These are phyloP conservation scores for Leptatherina wallacei DNA, from an alignment of 2,797 vertebrate genomes.

Conservation along the genomic window DNA sequence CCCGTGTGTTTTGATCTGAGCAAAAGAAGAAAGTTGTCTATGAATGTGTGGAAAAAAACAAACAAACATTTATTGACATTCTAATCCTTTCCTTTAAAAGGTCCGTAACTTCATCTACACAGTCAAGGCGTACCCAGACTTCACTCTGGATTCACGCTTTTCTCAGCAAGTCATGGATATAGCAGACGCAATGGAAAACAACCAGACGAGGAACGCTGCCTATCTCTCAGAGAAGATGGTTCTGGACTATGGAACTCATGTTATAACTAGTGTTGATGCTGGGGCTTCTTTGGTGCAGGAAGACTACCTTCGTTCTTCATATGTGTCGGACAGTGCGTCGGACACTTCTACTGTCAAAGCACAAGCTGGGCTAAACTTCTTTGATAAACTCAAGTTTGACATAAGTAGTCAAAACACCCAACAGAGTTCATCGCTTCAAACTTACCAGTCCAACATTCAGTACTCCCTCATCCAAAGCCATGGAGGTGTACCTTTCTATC, in stretches of 20 bases:
- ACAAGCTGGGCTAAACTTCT: constrained; percentile 83
- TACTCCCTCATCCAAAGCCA: constrained; percentile 87
- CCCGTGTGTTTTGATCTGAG: neutral
- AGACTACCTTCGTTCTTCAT: constrained; percentile 86
- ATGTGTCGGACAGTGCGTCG: constrained; percentile 76
- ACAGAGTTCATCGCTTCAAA: constrained; percentile 63
- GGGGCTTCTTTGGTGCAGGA: constrained; percentile 89
- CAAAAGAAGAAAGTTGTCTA: neutral
- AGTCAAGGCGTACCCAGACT: constrained; percentile 81
- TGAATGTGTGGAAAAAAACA: neutral
- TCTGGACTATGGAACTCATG: constrained; percentile 90
- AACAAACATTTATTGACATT: neutral
- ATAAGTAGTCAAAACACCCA: constrained; percentile 30
- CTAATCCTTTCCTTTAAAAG: constrained; percentile 57
- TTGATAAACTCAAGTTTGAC: constrained; percentile 76
- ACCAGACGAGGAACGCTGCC: constrained; percentile 85
- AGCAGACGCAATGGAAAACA: constrained; percentile 88
- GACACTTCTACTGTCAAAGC: constrained; percentile 68
- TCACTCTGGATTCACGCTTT: constrained; percentile 83
- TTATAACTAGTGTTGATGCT: constrained; percentile 86
- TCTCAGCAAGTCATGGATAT: constrained; percentile 83
- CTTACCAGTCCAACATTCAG: constrained; percentile 86
- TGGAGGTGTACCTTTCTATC: constrained; percentile 56
- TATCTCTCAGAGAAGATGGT: constrained; percentile 90
- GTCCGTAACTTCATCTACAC: constrained; percentile 89